Evolutionary conservation across 37 sponge, comb jelly and placozoan genomes (phyloP), one percentile per base, ranked within the genome.

Genomic region (Axinella damicornis): DNA sequence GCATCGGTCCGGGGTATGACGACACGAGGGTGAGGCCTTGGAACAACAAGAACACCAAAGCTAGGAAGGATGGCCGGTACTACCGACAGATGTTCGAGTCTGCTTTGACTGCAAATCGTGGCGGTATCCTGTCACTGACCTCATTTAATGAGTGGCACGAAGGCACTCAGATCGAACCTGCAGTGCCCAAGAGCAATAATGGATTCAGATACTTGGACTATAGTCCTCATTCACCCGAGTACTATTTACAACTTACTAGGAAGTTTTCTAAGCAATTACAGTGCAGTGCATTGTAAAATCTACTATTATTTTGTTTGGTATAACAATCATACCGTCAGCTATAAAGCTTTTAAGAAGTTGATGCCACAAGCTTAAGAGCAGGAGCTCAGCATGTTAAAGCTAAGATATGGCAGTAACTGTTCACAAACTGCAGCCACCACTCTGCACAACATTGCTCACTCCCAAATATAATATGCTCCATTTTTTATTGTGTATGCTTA

Each of bases 91-190:
- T 78, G 75, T 75, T 90, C 32, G 31, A 56, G 39, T 59, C 55
- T n/a, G 92, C 89, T 37, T 73, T 87, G 30, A 41, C 35, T 5
- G 40, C 28, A 30, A 56, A 38, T 2, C 41, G 65, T 20, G 62
- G 65, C 53, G 73, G 83, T 38, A 68, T 62, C 5, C 55, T 96
- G 12, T 94, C 94, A 27, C 79, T 96, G 15, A 96, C 94, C 16
- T 94, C 97, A 0, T 96, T 94, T 74, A 96, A 96, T 40, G 97
- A 96, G 76, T 96, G 97, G 97, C 92, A 91, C 57, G 97, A 96
- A 84, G 97, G 97, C 1, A 96, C 97, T 30, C 97, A 96, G 74
- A 96, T 96, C 11, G 97, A 96, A 64, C 71, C 91, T 2, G 92
- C 97, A 5, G 39, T 94, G 2, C 92, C 85, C 0, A 89, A 95